Base-by-base conservation (phyloP, 2,797 vertebrate species). In the Sphenodon punctatus region DNA sequence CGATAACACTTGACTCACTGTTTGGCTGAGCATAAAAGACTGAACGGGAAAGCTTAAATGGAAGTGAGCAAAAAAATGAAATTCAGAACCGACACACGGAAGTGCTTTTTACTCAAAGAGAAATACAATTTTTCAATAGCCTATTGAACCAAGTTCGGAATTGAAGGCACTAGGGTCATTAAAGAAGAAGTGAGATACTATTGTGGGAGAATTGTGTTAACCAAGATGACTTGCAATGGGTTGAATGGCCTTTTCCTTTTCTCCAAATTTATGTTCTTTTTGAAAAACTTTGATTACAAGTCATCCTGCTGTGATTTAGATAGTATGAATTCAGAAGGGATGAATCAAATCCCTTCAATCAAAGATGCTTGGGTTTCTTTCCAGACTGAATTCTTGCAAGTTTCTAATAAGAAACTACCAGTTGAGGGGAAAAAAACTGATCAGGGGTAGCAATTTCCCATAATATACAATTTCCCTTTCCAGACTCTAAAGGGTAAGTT, bases 211-310 rank as follows among this genome's bases (percentile, higher is more conserved):
- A 66, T 85, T 84, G 53, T 90, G 88, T 92, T 92, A 92, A 92
- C 76, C 77, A 65, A 58, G 82, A 87, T 78, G 75, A 84, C 75
- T 85, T 86, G 79, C 69, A 89, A 61, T 67, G 66, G 78, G 63
- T 74, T 91, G 85, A 89, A 86, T 88, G 45, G 58, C 86, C 81
- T 89, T 91, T 91, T 88, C 61, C 77, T 77, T 86, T 85, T 81
- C 80, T 56, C 51, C 5, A 82, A 83, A 91, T 93, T 89, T 90
- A 89, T 92, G 85, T 89, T 84, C 87, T 82, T 89, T 92, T 91
- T 90, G 68, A 86, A 86, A 92, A 91, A 90, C 84, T 89, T 87
- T 92, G 88, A 92, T 93, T 92, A 91, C 84, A 86, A 92, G 87
- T 89, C 81, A 83, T 88, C 89, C 89, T 86, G 82, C 90, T 92